These are phyloP conservation scores for Porites rus DNA, from an alignment of 92 coral and sea anemone genomes.

Conservation along the genomic window DNA sequence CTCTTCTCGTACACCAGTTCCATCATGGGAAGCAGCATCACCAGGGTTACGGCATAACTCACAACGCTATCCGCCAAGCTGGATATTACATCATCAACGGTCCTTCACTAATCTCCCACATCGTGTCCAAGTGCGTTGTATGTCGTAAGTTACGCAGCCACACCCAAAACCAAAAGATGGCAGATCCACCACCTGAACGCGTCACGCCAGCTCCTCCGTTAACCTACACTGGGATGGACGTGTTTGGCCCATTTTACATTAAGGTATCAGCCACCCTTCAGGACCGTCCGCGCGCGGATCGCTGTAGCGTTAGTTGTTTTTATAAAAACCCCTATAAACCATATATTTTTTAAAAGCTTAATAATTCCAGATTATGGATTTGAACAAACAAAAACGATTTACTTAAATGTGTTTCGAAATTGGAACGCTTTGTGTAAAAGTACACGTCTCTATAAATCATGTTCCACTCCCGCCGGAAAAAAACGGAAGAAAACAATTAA, in stretches of 20 bases:
- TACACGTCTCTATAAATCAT: no score
- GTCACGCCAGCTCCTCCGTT: constrained; percentile 7
- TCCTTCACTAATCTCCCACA: constrained; percentile 22
- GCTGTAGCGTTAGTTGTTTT: no score
- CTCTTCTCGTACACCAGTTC: neutral
- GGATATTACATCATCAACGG: constrained; percentile 31
- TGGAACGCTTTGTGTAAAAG: no score
- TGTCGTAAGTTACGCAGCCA: neutral
- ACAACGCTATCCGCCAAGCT: constrained; percentile 41
- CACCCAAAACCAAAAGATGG: constrained; percentile 13
- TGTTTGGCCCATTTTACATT: neutral
- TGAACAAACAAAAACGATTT: no score
- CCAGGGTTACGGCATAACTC: constrained; percentile 30
- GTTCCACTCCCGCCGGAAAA: no score
- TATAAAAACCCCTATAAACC: no score
- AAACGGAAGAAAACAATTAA: no score
- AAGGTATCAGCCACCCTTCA: no score
- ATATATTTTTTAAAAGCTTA: no score
- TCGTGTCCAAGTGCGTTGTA: constrained; percentile 9
- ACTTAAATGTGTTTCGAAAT: no score
- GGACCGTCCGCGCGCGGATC: no score
- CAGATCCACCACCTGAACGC: constrained; percentile 4
- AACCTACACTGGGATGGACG: constrained; percentile 1
- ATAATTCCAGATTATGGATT: no score
- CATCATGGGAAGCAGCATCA: constrained; percentile 55